Evolutionary conservation across 2,797 vertebrate genomes (phyloP).

Genomic region (Apodemus agrarius): DNA sequence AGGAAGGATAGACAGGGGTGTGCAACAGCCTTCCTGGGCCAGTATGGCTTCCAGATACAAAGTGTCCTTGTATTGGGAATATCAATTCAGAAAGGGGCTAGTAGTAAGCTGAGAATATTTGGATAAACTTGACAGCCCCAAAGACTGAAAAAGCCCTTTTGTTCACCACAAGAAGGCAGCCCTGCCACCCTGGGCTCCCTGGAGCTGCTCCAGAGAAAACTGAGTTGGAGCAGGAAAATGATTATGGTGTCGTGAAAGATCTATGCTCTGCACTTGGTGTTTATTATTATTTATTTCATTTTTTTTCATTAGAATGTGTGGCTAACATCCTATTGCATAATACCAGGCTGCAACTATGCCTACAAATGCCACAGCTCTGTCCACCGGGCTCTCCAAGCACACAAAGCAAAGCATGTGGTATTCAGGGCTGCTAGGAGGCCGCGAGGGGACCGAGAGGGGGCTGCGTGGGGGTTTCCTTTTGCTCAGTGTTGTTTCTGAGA

Average conservation of each 20-base stretch:
- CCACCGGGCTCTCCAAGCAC: fast-evolving
- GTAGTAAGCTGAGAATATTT: conserved; percentile 88
- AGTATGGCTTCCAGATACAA: conserved; percentile 80
- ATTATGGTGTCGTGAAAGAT: conserved; percentile 84
- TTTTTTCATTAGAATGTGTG: conserved; percentile 84
- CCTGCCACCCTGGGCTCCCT: conserved; percentile 83
- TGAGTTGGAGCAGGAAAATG: conserved; percentile 78
- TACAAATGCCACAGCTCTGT: background rate
- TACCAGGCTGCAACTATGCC: conserved; percentile 24
- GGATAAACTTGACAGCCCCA: conserved; percentile 88
- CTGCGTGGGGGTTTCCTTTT: background rate
- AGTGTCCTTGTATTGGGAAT: conserved; percentile 82
- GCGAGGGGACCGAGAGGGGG: background rate
- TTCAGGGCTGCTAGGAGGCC: fast-evolving
- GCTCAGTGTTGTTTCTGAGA: background rate
- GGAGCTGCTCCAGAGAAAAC: conserved; percentile 88
- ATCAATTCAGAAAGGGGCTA: conserved; percentile 82
- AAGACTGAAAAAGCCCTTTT: conserved; percentile 89
- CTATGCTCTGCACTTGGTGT: conserved; percentile 82
- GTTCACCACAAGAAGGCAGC: conserved; percentile 84
- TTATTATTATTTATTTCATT: conserved; percentile 88
- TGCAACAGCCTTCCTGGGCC: background rate
- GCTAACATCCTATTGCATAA: conserved; percentile 77
- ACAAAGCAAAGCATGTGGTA: conserved; percentile 63
- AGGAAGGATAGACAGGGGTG: background rate